phyloP scores from a whole-genome alignment of 2,797 vertebrate genomes.

The Babyrousa celebensis region DNA sequence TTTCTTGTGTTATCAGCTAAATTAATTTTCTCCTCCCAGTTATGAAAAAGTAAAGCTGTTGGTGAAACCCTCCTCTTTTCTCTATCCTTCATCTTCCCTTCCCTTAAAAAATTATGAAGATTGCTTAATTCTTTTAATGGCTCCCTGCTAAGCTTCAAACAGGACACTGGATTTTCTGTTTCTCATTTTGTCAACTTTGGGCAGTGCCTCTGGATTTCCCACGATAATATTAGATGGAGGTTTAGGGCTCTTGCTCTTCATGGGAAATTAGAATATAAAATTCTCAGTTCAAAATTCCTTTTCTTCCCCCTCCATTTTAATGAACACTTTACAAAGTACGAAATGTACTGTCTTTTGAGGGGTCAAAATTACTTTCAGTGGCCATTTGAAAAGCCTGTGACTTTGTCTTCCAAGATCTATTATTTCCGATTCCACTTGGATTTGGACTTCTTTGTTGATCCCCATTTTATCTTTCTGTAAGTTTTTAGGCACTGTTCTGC shows the following conservation, averaged over 20 bases:
- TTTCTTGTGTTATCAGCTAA: background rate
- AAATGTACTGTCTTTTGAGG: no score
- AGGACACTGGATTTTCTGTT: background rate
- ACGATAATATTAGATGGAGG: background rate
- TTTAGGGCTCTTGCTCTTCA: background rate
- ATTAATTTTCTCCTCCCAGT: background rate
- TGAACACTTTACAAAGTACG: no score
- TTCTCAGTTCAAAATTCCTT: background rate
- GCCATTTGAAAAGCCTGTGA: constrained; percentile 1
- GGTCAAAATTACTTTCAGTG: constrained; percentile 58
- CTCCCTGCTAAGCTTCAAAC: background rate
- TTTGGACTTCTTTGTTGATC: background rate
- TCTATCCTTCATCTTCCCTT: background rate
- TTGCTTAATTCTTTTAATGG: background rate
- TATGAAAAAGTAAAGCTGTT: background rate
- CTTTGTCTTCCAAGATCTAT: background rate
- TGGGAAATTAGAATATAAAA: constrained; percentile 29
- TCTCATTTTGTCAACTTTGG: background rate
- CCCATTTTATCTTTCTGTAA: background rate
- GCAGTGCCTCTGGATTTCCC: background rate
- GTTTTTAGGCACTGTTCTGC: background rate
- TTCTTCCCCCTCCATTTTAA: no score
- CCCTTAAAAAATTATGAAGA: background rate
- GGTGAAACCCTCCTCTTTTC: background rate
- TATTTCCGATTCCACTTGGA: background rate